Evolutionary conservation across 2,888 invertebrate species (phyloP), one percentile per base, ranked within the genome.

Genomic region (Cataglyphis altisquamis): DNA sequence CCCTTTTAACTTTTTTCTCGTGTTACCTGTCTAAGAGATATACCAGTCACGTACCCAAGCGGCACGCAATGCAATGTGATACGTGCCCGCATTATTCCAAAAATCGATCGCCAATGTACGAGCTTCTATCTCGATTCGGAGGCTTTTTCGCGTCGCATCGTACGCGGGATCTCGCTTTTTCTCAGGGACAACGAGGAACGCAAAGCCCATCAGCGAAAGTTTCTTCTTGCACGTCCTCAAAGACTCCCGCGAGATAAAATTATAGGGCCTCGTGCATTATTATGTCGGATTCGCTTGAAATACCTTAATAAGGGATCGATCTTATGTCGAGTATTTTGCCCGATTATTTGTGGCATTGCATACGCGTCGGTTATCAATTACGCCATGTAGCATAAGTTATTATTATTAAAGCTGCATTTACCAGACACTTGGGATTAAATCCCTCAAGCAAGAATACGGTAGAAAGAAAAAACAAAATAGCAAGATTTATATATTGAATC

Each of bases 41-140:
- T 82, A 85, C 90, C 72, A 83, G 88, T 90, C 90, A 90, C 90
- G 90, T 89, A 87, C 77, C 73, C 73, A 48, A 78, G 45, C 36
- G 83, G 70, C 82, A 84, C 81, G 88, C 87, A 88, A 87, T 78
- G 84, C 74, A 70, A 72, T 57, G 75, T 84, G 81, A 87, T 88
- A 88, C 90, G 90, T 88, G 90, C 90, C 91, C 90, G 91, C 91
- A 91, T 92, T 91, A 92, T 91, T 90, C 90, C 88, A 89, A 92
- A 93, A 92, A 92, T 92, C 91, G 91, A 88, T 89, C 88, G 90
- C 88, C 90, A 87, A 87, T 68, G 67, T 57, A 52, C 82, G 73
- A 66, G 77, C 41, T 66, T 45, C 57, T 84, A 52, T n/a, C 36
- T 32, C 81, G 75, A 72, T 77, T 52, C 74, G 57, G 52, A 8